Percentiles rank a stretch among this genome's conserved stretches.
phyloP scores from a whole-genome alignment of 2,113 vertebrate species.

The Corydoras maculifer region DNA sequence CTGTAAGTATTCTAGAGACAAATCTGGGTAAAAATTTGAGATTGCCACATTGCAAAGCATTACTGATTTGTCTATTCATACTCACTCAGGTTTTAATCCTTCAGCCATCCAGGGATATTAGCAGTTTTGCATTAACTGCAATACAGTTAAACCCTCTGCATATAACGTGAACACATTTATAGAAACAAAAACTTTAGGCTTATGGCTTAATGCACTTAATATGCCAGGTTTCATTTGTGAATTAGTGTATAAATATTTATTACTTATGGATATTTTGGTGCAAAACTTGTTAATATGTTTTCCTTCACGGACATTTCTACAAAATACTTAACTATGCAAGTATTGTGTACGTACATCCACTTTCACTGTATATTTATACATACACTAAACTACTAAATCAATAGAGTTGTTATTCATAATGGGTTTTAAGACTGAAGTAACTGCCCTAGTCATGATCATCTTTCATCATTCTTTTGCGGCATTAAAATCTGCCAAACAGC shows the following conservation, averaged over 20 bases:
- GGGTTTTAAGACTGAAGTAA: not conserved
- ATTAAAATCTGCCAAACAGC: slow-evolving; percentile 3
- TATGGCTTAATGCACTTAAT: slow-evolving; percentile 25
- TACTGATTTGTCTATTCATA: slow-evolving; percentile 23
- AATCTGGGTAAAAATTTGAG: not conserved
- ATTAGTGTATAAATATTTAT: slow-evolving; percentile 48
- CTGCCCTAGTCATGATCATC: not conserved
- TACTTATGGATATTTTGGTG: slow-evolving; percentile 25
- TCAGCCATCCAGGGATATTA: slow-evolving; percentile 1
- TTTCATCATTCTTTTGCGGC: not conserved
- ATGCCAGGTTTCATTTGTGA: slow-evolving; percentile 35
- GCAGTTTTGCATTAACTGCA: slow-evolving; percentile 10
- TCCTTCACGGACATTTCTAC: slow-evolving; percentile 6
- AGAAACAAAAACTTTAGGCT: not conserved
- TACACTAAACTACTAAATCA: slow-evolving; percentile 10
- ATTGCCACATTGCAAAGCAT: slow-evolving; percentile 12
- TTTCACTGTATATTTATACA: slow-evolving; percentile 23
- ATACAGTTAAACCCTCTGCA: slow-evolving; percentile 6
- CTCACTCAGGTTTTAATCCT: slow-evolving; percentile 21
- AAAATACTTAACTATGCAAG: slow-evolving; percentile 25
- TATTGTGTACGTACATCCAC: slow-evolving; percentile 11
- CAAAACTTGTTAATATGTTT: slow-evolving; percentile 24
- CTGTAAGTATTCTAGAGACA: slow-evolving; percentile 3
- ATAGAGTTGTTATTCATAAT: not conserved
- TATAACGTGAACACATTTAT: slow-evolving; percentile 9